Evolutionary conservation across 2,888 invertebrate species (phyloP).

Genomic region (Margaritifera margaritifera): DNA sequence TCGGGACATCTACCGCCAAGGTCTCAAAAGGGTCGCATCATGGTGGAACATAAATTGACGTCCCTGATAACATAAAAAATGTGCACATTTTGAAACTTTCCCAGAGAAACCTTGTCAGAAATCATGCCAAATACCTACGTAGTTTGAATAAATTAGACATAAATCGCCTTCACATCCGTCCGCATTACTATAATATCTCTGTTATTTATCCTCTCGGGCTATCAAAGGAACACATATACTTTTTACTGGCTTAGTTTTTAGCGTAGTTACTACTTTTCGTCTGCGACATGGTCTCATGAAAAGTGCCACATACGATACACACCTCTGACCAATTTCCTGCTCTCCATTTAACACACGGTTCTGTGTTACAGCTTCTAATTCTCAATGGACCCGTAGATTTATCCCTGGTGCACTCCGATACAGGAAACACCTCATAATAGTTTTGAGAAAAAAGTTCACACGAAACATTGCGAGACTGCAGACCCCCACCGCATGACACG

Average conservation of each 20-base stretch:
- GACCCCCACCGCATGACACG: constrained; percentile 59
- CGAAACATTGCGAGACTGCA: constrained; percentile 54
- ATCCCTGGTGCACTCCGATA: constrained; percentile 46
- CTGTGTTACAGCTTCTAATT: constrained; percentile 85
- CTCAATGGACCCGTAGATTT: constrained; percentile 79
- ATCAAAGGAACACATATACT: neutral
- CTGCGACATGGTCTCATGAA: neutral
- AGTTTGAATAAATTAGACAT: too few relatives aligned
- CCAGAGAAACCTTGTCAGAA: too few relatives aligned
- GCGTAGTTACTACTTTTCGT: neutral
- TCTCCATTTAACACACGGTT: constrained; percentile 92
- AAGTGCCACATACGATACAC: constrained; percentile 49
- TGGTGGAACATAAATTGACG: too few relatives aligned
- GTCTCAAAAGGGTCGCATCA: too few relatives aligned
- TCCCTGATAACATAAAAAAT: too few relatives aligned
- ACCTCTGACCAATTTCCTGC: constrained; percentile 96
- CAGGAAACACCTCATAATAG: constrained; percentile 58
- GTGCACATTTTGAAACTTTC: too few relatives aligned
- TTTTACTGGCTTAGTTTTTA: neutral
- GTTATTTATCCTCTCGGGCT: neutral
- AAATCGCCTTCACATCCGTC: too few relatives aligned
- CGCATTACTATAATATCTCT: neutral
- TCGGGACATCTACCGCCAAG: too few relatives aligned
- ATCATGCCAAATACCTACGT: too few relatives aligned
- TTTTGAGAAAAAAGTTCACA: constrained; percentile 63